Base-by-base conservation (phyloP, 2,113 vertebrate species). In the Rhinolophus sinicus region DNA sequence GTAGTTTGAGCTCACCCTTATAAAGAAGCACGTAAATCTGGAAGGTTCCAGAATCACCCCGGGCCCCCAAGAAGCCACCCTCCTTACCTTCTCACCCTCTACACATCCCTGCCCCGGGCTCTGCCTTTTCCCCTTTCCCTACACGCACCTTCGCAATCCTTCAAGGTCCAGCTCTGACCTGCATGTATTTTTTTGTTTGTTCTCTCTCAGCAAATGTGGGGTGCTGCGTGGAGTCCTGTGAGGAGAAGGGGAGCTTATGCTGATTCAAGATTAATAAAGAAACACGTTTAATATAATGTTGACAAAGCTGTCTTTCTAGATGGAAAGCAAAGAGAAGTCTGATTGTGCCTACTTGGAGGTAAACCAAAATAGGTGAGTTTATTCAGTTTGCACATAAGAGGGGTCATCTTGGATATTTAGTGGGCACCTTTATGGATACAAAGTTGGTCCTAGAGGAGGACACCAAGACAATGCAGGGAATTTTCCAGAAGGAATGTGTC, bases 341-440 rank as follows among this genome's bases (percentile, higher is more conserved):
- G 98, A 99, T 97, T 99, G 98, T 67, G 96, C 93, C 67, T 99
- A 98, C 89, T 86, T 98, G 38, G 98, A 98, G 93, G 97, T 98
- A 83, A 98, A 99, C 75, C 98, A 95, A 96, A 99, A 98, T 52
- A 98, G 97, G 99, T 99, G 93, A 99, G 98, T 97, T 82, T 88
- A 77, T 54, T 87, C 18, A 44, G 50, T 6, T 60, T 6, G 80
- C 35, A 2, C 35, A 44, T 47, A 40, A 90, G 64, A 78, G 21
- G 38, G 33, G 15, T 10, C 33, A 35, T 73, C 44, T 52, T 44
- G 33, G 6, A 50, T 30, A 19, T 62, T 76, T 65, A 65, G 10
- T 95, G 16, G 22, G 30, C 44, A 18, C 52, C 24, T 54, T 78
- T 65, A 75, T 65, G n/a, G 21, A 58, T 56, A 50, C 35, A 76